Evolutionary conservation across 2,113 vertebrate species (phyloP).

Genomic region (Acinonyx jubatus): DNA sequence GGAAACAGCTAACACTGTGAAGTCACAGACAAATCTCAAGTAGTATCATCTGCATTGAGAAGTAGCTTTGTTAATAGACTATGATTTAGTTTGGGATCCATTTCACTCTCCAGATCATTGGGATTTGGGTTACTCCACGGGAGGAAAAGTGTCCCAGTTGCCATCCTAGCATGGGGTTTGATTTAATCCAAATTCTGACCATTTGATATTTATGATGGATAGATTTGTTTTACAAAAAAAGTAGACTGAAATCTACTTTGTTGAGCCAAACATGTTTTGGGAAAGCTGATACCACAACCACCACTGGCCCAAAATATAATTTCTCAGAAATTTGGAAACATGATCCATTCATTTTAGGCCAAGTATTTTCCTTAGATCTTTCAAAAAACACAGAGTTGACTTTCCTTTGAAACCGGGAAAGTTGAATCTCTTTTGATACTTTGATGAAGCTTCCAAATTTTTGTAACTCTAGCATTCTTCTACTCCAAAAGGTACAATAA

Average conservation of each 20-base stretch:
- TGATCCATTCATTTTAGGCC: slow-evolving; percentile 64
- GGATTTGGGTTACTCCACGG: not conserved
- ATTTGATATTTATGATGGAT: slow-evolving; percentile 34
- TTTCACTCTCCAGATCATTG: not conserved
- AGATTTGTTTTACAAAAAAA: slow-evolving; percentile 40
- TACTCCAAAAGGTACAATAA: slow-evolving; percentile 73
- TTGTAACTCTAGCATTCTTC: slow-evolving; percentile 66
- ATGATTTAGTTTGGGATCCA: not conserved
- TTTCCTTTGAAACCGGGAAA: slow-evolving; percentile 75
- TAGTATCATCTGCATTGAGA: not conserved
- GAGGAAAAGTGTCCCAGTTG: not conserved
- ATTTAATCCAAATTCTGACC: slow-evolving; percentile 36
- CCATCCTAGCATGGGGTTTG: not conserved
- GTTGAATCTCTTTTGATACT: slow-evolving; percentile 47
- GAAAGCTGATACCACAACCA: slow-evolving; percentile 31
- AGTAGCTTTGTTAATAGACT: not conserved
- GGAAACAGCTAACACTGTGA: not conserved
- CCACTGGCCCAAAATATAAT: slow-evolving; percentile 62
- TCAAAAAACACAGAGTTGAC: slow-evolving; percentile 40
- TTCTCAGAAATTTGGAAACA: slow-evolving; percentile 64
- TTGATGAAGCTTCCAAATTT: slow-evolving; percentile 74
- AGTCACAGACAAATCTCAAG: not conserved
- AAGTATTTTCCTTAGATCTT: slow-evolving; percentile 51
- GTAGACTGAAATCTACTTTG: slow-evolving; percentile 6
- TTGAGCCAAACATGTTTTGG: slow-evolving; percentile 60